phyloP scores from a whole-genome alignment of 2,888 invertebrate species.

The Drosophila borealis region DNA sequence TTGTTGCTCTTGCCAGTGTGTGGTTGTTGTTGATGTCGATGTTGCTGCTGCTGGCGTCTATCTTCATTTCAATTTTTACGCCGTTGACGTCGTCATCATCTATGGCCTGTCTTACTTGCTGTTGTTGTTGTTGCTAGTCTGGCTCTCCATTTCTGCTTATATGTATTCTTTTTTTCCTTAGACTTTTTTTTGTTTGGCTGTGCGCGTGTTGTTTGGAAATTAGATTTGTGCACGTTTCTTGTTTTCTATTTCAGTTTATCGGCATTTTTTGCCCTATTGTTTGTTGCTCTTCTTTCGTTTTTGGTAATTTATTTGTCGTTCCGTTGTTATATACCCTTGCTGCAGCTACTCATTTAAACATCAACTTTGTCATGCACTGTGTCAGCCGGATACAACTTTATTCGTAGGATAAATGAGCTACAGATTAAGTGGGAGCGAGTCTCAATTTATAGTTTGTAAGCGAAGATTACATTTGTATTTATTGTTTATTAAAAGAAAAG shows the following conservation, averaged over 20 bases:
- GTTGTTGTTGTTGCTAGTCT: constrained; percentile 34
- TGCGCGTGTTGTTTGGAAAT: constrained; percentile 76
- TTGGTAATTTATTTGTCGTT: constrained; percentile 6
- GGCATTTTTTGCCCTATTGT: constrained; percentile 50
- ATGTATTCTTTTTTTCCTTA: constrained; percentile 7
- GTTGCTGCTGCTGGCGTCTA: constrained; percentile 44
- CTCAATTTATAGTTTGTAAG: neutral
- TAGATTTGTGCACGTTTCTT: constrained; percentile 79
- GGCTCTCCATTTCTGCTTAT: constrained; percentile 19
- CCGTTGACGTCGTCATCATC: constrained; percentile 57
- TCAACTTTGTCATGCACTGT: neutral
- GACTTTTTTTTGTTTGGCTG: constrained; percentile 25
- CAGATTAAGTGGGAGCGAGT: too few species aligned
- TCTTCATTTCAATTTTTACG: constrained; percentile 72
- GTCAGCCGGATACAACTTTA: neutral
- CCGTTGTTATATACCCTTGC: constrained; percentile 6
- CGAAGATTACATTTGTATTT: neutral
- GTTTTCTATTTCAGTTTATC: constrained; percentile 75
- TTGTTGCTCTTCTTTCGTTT: constrained; percentile 21
- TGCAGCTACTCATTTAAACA: neutral
- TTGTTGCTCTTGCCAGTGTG: constrained; percentile 39
- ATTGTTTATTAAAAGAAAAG: neutral
- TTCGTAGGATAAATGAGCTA: neutral
- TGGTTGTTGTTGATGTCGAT: constrained; percentile 14
- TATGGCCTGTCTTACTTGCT: constrained; percentile 26